Evolutionary conservation across 2,113 vertebrate species (phyloP), one percentile per base, ranked within the genome.

Genomic region (Rhinogobius similis): DNA sequence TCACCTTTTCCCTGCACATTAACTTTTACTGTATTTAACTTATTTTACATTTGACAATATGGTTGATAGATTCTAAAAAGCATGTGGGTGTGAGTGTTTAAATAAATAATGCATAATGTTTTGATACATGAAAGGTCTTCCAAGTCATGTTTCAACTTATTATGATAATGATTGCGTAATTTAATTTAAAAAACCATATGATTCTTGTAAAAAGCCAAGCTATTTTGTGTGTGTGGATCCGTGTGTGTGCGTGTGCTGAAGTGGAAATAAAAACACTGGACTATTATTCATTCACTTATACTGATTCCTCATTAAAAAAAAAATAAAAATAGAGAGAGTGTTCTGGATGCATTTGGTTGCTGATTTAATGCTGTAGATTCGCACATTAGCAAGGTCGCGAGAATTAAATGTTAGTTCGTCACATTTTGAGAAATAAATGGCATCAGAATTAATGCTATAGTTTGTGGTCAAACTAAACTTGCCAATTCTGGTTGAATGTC

Each of bases 71-170:
- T 61, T 68, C 38, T 46, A 72, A 63, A 55, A 43, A 36, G 78
- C 68, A 26, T 0, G 0, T 62, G 43, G 64, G 56, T 44, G 41
- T 65, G 48, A 67, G 56, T 44, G 36, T 43, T 74, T 55, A 26
- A 53, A 27, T 78, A 43, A 86, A 82, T 82, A 73, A 76, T 78
- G 24, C 55, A 73, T 70, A 18, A 12, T 39, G n/a, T 12, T 58
- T 75, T 81, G 36, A 36, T 20, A 1, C 36, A 14, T 11, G 21
- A 53, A 59, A 59, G 56, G 56, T 59, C 12, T 59, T 59, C 14
- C 27, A 18, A 29, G 26, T 13, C 26, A 58, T 9, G 56, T 14
- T 32, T 59, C 56, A 29, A 16, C 27, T 32, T 32, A 36, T 61
- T n/a, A 61, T 61, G 58, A 21, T 61, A 36, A 38, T 36, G n/a